Base-by-base conservation (phyloP, 1,140 invertebrate species). In the Octopus bimaculoides region DNA sequence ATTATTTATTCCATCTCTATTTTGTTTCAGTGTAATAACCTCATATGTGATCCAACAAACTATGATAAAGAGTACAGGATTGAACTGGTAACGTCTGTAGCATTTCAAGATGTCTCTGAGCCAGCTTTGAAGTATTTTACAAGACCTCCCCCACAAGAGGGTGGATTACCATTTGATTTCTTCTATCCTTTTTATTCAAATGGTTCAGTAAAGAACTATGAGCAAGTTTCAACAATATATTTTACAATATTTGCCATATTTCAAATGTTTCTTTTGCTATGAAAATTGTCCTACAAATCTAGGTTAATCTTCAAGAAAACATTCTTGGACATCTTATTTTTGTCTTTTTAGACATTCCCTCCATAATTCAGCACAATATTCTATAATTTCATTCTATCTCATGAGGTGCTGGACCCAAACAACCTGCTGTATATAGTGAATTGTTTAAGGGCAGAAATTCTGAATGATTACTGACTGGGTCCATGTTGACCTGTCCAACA, bases 131-230 rank as follows among this genome's bases (percentile, higher is more conserved):
- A 90, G 71, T 89, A 91, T 76, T 92, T 92, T 83, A 92, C 92
- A 41, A 91, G 92, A 79, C 91, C 92, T 52, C 93, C 93, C 56
- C 91, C 92, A 75, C 90, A 93, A 79, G 91, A 93, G 80, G 90
- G 93, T 61, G 92, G 91, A 85, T 88, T 94, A 12, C 93, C 93
- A 4, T 90, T 92, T 78, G 93, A 94, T 86, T 94, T 94, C 86
- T 94, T 94, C 86, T 94, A 94, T 87, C 94, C 94, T 54, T 94
- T 94, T 17, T 41, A 41, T 41, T 41, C 26, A 41, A 41, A 3
- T 3, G 26, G 26, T 41, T 41, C 26, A 41, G 26, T 41, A 41
- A 41, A 17, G 66, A 14, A 71, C 14, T 20, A 12, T 0, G 66
- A 71, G 7, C 8, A 17, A 71, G 4, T 5, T 6, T 71, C 14